Evolutionary conservation across 2,797 vertebrate genomes (phyloP).

Genomic region (Trichosurus vulpecula): DNA sequence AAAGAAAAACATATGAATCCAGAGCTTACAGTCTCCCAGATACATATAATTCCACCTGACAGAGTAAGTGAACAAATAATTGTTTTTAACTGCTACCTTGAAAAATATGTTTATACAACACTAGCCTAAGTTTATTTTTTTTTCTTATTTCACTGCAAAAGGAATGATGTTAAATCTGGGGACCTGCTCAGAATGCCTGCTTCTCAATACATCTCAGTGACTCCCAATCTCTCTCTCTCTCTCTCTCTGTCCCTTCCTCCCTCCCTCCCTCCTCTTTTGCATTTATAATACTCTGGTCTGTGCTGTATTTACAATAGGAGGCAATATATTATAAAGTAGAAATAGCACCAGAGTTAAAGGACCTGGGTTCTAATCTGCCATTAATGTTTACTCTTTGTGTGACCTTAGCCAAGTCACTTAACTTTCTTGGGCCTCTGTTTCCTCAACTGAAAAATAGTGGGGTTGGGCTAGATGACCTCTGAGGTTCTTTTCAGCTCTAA

Average conservation of each 20-base stretch:
- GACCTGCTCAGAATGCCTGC: neutral
- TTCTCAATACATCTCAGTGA: neutral
- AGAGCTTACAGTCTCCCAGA: neutral
- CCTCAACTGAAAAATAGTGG: neutral
- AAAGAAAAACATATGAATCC: neutral
- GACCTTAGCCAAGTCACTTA: neutral
- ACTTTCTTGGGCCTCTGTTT: neutral
- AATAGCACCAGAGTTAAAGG: neutral
- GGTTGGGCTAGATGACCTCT: neutral
- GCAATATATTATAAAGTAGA: neutral
- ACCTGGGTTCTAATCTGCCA: neutral
- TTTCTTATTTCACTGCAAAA: neutral
- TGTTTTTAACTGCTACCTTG: neutral
- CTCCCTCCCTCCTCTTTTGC: neutral
- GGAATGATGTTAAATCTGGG: neutral
- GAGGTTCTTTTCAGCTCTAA: neutral
- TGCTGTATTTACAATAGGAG: neutral
- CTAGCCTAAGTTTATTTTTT: neutral
- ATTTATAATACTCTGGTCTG: neutral
- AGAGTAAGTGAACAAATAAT: neutral
- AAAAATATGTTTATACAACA: neutral
- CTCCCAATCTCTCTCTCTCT: neutral
- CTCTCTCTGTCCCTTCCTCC: neutral
- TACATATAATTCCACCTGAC: neutral
- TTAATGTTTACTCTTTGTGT: neutral